Percentiles rank a stretch among this genome's conserved stretches.
These are phyloP conservation scores for Ctenopoma multispine DNA, from an alignment of 2,797 vertebrate genomes.

Conservation along the genomic window DNA sequence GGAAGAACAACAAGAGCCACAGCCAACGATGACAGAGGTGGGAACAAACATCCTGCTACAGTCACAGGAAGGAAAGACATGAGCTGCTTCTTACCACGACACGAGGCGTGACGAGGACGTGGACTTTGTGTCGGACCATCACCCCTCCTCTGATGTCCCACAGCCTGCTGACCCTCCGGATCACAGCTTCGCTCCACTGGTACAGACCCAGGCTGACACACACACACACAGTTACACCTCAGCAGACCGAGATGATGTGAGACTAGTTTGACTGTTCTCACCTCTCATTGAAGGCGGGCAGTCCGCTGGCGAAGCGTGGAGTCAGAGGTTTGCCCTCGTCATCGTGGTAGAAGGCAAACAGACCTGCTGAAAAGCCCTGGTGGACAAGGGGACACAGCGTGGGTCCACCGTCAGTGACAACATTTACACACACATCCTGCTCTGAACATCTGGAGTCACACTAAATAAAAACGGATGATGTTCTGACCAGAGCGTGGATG, in stretches of 20 bases:
- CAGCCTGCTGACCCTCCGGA: constrained; percentile 87
- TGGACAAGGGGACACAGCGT: constrained; percentile 16
- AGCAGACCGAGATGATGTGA: no score
- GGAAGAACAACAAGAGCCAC: background rate
- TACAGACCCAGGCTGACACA: constrained; percentile 91
- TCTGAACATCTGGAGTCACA: background rate
- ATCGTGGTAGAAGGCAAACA: constrained; percentile 97
- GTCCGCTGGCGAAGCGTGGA: constrained; percentile 90
- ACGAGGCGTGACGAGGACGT: constrained; percentile 93
- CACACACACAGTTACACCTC: background rate
- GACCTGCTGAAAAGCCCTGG: constrained; percentile 96
- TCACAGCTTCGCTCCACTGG: constrained; percentile 94
- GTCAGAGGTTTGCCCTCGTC: constrained; percentile 94
- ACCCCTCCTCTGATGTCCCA: constrained; percentile 90
- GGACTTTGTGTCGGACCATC: constrained; percentile 89
- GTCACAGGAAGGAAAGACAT: no score
- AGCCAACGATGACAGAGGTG: background rate
- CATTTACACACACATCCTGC: background rate
- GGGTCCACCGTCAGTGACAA: background rate
- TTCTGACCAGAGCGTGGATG: constrained; percentile 94
- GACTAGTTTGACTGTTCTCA: constrained; percentile 53
- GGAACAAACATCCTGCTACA: no score
- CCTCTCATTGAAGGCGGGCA: constrained; percentile 96
- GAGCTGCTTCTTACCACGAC: constrained; percentile 88
- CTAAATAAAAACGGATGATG: no score